A percentile compares a stretch with the other conserved stretches of the same genome.
Conservation (phyloP, 2,797 vertebrate species). For the Varecia variegata region DNA sequence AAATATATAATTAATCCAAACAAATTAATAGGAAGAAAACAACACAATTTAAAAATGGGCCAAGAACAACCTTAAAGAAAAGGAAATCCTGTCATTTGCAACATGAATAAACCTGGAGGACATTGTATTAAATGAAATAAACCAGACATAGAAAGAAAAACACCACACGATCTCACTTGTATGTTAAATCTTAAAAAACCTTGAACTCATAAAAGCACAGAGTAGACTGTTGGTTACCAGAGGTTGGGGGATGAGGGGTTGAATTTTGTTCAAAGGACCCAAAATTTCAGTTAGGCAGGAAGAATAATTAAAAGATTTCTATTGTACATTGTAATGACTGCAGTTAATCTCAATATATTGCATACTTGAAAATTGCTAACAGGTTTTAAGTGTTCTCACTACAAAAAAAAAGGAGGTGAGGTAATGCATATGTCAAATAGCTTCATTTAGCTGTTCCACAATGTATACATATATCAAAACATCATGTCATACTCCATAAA, state of each 20-base stretch:
- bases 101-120: neutral
- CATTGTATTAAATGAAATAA: neutral
- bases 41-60: neutral
- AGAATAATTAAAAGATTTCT: neutral
- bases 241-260: neutral
- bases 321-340: neutral
- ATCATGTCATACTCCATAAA: neutral
- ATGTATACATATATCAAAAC: neutral
- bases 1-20: neutral
- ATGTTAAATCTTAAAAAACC: no score
- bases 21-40: neutral
- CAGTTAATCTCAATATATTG: neutral
- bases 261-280: neutral
- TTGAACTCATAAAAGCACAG: neutral
- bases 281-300: neutral
- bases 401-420: neutral
- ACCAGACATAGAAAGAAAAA: neutral
- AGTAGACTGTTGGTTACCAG: neutral
- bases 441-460: neutral
- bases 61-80: neutral
- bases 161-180: neutral
- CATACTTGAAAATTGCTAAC: neutral
- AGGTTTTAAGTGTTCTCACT: neutral
- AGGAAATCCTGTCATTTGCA: neutral
- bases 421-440: neutral